Conservation (phyloP, 2,113 vertebrate genomes). For the Heterocephalus glaber region DNA sequence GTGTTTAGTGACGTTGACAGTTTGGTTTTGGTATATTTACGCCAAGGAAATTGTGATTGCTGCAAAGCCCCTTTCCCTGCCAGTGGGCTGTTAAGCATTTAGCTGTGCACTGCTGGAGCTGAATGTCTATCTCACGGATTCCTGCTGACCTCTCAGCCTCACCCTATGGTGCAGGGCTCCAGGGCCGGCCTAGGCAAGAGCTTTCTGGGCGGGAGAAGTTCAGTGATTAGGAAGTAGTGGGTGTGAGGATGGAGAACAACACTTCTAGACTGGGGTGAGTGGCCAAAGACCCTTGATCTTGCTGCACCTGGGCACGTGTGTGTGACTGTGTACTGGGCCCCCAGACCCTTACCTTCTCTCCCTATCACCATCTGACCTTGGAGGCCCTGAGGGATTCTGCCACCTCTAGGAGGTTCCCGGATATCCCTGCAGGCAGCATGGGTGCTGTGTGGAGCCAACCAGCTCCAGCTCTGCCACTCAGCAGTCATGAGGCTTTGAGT, state of each 20-base stretch:
- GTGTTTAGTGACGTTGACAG: background rate
- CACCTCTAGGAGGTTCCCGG: background rate
- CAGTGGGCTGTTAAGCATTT: background rate
- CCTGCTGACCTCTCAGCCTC: background rate
- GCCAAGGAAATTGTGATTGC: background rate
- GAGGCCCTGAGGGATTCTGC: background rate
- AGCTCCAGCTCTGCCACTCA: background rate
- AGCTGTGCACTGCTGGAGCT: accelerated
- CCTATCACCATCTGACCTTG: background rate
- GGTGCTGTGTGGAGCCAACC: background rate
- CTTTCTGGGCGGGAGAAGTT: background rate
- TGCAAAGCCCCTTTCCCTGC: no score
- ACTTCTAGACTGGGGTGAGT: background rate
- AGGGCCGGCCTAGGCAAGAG: background rate
- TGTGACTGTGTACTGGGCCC: background rate
- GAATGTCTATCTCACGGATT: background rate
- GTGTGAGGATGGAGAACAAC: background rate
- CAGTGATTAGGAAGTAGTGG: accelerated
- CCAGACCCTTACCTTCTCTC: background rate
- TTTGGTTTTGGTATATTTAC: background rate
- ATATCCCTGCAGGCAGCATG: background rate
- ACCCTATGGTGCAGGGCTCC: background rate
- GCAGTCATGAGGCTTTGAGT: background rate
- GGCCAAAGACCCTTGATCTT: background rate
- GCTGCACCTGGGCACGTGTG: background rate